Percentiles rank a stretch among this genome's conserved stretches.
These are phyloP conservation scores for Pardalotus punctatus DNA, from an alignment of 2,113 vertebrate genomes.

Conservation along the genomic window DNA sequence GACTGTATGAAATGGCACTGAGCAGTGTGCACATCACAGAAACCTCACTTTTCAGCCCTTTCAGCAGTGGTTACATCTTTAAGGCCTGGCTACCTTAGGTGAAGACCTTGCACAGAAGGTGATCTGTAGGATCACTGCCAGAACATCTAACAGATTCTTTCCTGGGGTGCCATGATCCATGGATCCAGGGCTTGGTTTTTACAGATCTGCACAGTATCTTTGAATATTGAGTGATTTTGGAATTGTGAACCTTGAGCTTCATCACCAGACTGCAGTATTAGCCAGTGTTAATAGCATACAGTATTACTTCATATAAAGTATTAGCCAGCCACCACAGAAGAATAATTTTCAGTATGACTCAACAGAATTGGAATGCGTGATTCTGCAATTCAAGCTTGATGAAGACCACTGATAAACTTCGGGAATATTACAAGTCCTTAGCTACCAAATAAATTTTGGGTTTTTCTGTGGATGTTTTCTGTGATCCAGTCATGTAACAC, in stretches of 20 bases:
- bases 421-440: neutral
- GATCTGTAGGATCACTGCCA: neutral
- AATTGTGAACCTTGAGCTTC: neutral
- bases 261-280: neutral
- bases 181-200: neutral
- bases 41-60: neutral
- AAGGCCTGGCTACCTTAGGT: neutral
- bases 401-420: neutral
- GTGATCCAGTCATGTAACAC: neutral
- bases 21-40: fast-evolving
- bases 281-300: neutral
- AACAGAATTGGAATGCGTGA: neutral
- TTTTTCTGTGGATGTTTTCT: neutral
- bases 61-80: neutral
- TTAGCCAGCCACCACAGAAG: neutral
- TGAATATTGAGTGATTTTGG: neutral
- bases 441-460: neutral
- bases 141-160: neutral
- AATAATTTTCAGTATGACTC: neutral
- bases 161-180: neutral
- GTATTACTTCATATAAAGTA: neutral
- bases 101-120: neutral
- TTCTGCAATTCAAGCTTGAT: neutral
- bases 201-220: neutral
- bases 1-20: neutral